Percentiles rank a stretch among this genome's conserved stretches.
Conservation (phyloP, 1,140 invertebrate genomes). For the Hydropsyche tenuis region DNA sequence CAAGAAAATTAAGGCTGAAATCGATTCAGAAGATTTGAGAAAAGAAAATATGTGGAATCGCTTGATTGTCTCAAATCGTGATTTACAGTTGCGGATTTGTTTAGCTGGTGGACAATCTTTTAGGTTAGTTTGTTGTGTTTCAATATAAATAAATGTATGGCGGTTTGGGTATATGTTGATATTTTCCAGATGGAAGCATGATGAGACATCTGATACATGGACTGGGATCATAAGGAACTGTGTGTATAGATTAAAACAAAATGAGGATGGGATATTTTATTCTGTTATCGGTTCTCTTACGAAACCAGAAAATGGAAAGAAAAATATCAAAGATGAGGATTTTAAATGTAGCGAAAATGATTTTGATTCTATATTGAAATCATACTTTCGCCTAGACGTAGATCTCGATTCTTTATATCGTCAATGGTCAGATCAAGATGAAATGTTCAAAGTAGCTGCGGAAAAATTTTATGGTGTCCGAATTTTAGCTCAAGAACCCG, state of each 20-base stretch:
- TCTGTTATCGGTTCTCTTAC: not conserved
- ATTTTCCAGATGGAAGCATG: conserved; percentile 27
- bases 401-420: conserved; percentile 74
- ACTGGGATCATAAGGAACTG: conserved; percentile 3
- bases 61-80: not conserved
- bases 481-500: conserved; percentile 88
- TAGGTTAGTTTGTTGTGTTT: too few relatives aligned
- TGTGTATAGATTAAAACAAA: conserved; percentile 22
- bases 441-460: conserved; percentile 73
- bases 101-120: conserved; percentile 28
- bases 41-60: not conserved
- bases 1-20: too few relatives aligned
- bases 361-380: conserved; percentile 62
- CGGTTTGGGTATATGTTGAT: too few relatives aligned
- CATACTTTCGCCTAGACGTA: conserved; percentile 77
- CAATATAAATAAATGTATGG: too few relatives aligned
- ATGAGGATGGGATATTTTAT: not conserved
- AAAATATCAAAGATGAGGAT: conserved; percentile 36
- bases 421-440: conserved; percentile 77
- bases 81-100: not conserved
- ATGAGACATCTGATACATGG: conserved; percentile 13
- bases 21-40: too few relatives aligned
- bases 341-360: conserved; percentile 42
- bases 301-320: conserved; percentile 41
- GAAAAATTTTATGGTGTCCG: conserved; percentile 81